Conservation (phyloP, 2,888 invertebrate species). For the Hyposoter didymator region DNA sequence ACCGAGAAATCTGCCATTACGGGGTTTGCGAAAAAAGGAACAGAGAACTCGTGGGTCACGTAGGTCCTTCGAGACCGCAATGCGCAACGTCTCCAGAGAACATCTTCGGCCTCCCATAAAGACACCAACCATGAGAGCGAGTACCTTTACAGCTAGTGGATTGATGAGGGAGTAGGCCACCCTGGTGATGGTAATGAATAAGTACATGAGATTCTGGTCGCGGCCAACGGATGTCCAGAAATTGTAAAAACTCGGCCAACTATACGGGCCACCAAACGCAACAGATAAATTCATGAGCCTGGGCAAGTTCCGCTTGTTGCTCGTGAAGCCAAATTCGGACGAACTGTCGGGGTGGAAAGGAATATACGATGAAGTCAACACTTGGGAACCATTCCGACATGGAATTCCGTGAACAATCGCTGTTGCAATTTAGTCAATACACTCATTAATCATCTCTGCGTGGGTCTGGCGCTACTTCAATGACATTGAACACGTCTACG, state of each 20-base stretch:
- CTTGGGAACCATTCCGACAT: neutral
- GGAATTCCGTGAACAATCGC: neutral
- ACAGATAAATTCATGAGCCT: slow-evolving; percentile 32
- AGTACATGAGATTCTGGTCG: neutral
- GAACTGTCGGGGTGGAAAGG: neutral
- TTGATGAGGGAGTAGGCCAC: slow-evolving; percentile 42
- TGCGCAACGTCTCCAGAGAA: slow-evolving; percentile 69
- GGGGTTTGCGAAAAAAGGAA: slow-evolving; percentile 25
- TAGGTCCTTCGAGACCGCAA: slow-evolving; percentile 73
- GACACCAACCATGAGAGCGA: slow-evolving; percentile 66
- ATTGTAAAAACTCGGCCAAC: slow-evolving; percentile 12
- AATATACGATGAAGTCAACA: neutral
- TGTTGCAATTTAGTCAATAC: slow-evolving; percentile 1
- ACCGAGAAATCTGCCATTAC: slow-evolving; percentile 37
- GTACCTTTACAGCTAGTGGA: slow-evolving; percentile 60
- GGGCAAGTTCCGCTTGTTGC: slow-evolving; percentile 22
- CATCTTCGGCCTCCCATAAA: slow-evolving; percentile 55
- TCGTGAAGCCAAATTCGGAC: neutral
- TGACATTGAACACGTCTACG: neutral
- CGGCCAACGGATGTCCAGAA: slow-evolving; percentile 6
- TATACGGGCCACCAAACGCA: neutral
- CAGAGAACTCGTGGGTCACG: slow-evolving; percentile 73
- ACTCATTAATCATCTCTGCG: slow-evolving; percentile 20
- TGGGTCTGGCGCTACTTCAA: neutral
- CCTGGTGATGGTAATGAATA: slow-evolving; percentile 3